phyloP scores from a whole-genome alignment of 2,797 vertebrate species.

The Muscicapa striata region DNA sequence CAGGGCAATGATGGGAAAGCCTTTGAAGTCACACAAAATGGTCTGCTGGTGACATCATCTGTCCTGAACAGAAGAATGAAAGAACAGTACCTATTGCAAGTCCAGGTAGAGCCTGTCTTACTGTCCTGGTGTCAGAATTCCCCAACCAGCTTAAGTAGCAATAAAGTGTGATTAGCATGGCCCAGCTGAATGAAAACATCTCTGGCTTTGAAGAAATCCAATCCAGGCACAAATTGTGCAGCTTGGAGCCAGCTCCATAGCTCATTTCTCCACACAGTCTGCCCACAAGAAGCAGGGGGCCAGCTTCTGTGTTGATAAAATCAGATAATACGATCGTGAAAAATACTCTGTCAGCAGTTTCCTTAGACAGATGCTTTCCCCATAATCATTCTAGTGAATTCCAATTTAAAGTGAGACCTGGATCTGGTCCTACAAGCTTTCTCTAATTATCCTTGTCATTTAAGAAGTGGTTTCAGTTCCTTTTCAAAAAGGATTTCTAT shows the following conservation, averaged over 20 bases:
- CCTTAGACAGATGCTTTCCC: neutral
- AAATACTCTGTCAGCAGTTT: conserved; percentile 16
- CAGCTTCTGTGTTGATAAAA: conserved; percentile 7
- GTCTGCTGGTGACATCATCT: conserved; percentile 85
- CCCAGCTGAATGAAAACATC: neutral
- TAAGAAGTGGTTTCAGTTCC: neutral
- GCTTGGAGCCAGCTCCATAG: neutral
- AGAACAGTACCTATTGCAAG: conserved; percentile 87
- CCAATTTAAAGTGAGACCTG: neutral
- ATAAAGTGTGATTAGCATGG: neutral
- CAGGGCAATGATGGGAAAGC: conserved; percentile 87
- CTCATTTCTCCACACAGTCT: neutral
- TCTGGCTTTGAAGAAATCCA: conserved; percentile 6
- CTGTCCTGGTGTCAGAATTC: neutral
- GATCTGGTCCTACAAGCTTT: conserved; percentile 3
- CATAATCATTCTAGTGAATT: neutral
- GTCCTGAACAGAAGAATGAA: conserved; percentile 81
- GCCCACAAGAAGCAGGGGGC: neutral
- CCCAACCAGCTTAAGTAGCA: neutral
- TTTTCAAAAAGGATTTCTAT: conserved; percentile 6
- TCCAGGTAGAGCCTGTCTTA: conserved; percentile 82
- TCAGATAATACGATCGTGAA: neutral
- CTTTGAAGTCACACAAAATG: conserved; percentile 90
- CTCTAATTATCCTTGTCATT: neutral
- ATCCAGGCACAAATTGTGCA: neutral